Base-by-base conservation (phyloP, 64 coral and sea anemone species). In the Hydrozoanthus tunicans region DNA sequence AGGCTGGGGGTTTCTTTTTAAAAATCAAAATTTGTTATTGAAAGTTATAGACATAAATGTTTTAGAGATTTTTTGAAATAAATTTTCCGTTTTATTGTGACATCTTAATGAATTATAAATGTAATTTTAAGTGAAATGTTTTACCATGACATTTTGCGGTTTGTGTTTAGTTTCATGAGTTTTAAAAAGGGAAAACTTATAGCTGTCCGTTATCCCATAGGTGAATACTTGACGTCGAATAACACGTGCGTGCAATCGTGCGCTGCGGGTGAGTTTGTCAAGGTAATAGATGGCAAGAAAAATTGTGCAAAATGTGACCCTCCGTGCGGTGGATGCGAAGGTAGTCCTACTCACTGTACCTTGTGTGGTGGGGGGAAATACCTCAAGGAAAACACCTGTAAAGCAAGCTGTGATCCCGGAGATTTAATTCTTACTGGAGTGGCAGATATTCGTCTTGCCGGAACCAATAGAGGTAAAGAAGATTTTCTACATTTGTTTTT, bases 161-260 rank as follows among this genome's bases (percentile, higher is more conserved):
- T 2, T 43, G 32, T 43, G 32, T 43, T 43, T 43, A 43, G 32
- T 43, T 43, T 43, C 32, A 43, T 43, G 32, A 43, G 32, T 43
- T 43, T 0, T 43, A 43, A 43, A 43, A 43, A 43, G 32, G 32
- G 32, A 43, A 43, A 43, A 43, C 32, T 43, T 43, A 43, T 43
- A 43, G 2, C 32, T 43, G 32, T 43, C 32, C 32, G 32, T 24
- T 27, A 17, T 25, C 15, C n/a, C 70, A 71, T 54, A 86, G 83
- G 66, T 9, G 83, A 86, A n/a, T 86, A 86, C 27, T 86, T 86
- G 57, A 86, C 83, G 14, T 57, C 9, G 43, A 86, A 86, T n/a
- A 86, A 86, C 5, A 73, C 83, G n/a, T 86, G 83, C 11, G 83
- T 86, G 11, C 66, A 86, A 5, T 3, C 9, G 5, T 86, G 83